Conservation (phyloP, 35 echinoderm and acorn worm genomes). For the Apostichopus californicus region DNA sequence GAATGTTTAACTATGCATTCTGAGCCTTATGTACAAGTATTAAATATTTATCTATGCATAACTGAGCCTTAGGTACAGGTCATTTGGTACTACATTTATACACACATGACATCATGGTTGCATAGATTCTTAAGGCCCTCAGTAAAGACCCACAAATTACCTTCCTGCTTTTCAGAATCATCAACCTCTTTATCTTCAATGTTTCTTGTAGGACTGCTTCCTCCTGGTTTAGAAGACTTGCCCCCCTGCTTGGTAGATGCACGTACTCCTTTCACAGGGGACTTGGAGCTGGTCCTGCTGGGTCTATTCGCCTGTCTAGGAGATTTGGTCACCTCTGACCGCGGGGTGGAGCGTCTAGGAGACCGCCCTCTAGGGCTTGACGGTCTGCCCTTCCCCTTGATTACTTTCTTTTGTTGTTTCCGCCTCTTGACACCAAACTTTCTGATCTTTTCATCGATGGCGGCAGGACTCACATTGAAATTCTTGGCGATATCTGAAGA, state of each 20-base stretch:
- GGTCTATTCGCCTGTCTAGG: not conserved
- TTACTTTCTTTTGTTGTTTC: not conserved
- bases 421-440: constrained; percentile 21
- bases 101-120: too few relatives aligned
- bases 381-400: not conserved
- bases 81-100: too few relatives aligned
- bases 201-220: not conserved
- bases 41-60: too few relatives aligned
- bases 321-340: not conserved
- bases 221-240: not conserved
- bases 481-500: constrained; percentile 28
- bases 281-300: not conserved
- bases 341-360: not conserved
- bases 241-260: not conserved
- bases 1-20: too few relatives aligned
- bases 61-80: too few relatives aligned
- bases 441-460: constrained; percentile 16
- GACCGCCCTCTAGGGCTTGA: not conserved
- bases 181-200: not conserved
- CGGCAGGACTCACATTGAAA: constrained; percentile 18
- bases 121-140: too few relatives aligned
- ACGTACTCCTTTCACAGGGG: not conserved
- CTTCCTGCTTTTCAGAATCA: not conserved
- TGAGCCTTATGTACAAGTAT: too few relatives aligned
- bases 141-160: not conserved